A percentile compares a stretch with the other conserved stretches of the same genome.
Evolutionary conservation across 1,140 invertebrate species (phyloP).

Genomic region (Globodera ellingtonae): DNA sequence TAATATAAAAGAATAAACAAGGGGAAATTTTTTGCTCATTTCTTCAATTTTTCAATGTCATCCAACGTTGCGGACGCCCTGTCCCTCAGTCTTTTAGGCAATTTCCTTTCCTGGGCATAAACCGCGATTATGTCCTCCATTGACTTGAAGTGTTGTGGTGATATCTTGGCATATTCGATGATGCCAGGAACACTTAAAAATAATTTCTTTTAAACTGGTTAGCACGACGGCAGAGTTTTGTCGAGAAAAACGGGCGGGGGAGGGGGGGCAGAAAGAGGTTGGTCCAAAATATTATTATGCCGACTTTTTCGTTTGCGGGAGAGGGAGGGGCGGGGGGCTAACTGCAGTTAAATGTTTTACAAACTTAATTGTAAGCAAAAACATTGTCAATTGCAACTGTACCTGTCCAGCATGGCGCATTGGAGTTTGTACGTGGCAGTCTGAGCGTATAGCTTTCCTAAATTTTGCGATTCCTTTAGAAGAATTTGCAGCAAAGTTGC

Average conservation of each 20-base stretch:
- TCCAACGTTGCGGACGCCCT: background rate
- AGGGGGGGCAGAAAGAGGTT: too few relatives aligned
- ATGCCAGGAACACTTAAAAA: background rate
- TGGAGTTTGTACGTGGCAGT: constrained; percentile 37
- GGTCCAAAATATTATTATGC: too few relatives aligned
- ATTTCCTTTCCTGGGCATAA: background rate
- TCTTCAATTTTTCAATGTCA: background rate
- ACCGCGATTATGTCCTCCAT: background rate
- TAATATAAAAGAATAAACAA: background rate
- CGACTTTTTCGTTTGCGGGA: too few relatives aligned
- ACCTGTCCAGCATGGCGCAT: constrained; percentile 32
- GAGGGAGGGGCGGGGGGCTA: too few relatives aligned
- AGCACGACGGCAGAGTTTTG: too few relatives aligned
- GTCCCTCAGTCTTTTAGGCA: background rate
- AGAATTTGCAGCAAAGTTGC: background rate
- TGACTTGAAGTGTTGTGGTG: background rate
- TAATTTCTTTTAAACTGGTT: background rate
- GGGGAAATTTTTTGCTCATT: background rate
- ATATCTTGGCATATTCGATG: background rate
- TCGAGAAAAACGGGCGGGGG: too few relatives aligned
- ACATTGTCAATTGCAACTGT: background rate
- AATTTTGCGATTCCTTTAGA: constrained; percentile 15
- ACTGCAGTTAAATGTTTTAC: too few relatives aligned
- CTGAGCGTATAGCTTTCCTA: constrained; percentile 12
- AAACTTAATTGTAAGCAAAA: too few relatives aligned